Evolutionary conservation across 1,140 invertebrate genomes (phyloP), one percentile per base, ranked within the genome.

Genomic region (Euwallacea fornicatus): DNA sequence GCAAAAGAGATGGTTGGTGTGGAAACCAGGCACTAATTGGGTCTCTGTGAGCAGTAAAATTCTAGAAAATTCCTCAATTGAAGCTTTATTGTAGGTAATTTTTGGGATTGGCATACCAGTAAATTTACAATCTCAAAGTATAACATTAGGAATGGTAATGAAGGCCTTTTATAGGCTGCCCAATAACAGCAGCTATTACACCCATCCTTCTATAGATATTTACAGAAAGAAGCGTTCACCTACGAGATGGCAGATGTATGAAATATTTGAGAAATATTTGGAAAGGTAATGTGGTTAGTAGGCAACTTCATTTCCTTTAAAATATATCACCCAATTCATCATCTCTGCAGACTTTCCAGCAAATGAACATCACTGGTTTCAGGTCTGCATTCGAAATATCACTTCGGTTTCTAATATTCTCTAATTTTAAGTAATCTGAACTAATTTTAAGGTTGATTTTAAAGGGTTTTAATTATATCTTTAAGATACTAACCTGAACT

Each of bases 241-340:
- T 8, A 74, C 77, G 6, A 66, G 82, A 71, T 82, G 79, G 80
- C 74, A 76, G 66, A 71, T 82, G 21, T 83, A 83, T 72, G 71
- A 76, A 60, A 72, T 76, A 15, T 69, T 82, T 46, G 76, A 79
- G 54, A 56, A 75, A 50, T 69, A 75, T 58, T 53, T 72, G 15
- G 11, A 61, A 42, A 6, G 59, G 59, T 61, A 61, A 58, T 33
- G n/a, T 58, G 21, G 4, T 33, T 4, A 53, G 6, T 11, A 50
- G 6, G 2, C 2, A 50, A 2, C 10, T 50, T 11, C 6, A 50
- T 50, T 50, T 50, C 10, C 6, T 50, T 50, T 6, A 50, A 50
- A 50, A 53, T 53, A 6, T 0, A 53, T 8, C 21, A 33, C 21
- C 21, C 21, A 33, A 33, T 33, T 33, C 1, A 33, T 33, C 21